These are phyloP conservation scores for Hecatera dysodea DNA, from an alignment of 2,888 invertebrate species.

Conservation along the genomic window DNA sequence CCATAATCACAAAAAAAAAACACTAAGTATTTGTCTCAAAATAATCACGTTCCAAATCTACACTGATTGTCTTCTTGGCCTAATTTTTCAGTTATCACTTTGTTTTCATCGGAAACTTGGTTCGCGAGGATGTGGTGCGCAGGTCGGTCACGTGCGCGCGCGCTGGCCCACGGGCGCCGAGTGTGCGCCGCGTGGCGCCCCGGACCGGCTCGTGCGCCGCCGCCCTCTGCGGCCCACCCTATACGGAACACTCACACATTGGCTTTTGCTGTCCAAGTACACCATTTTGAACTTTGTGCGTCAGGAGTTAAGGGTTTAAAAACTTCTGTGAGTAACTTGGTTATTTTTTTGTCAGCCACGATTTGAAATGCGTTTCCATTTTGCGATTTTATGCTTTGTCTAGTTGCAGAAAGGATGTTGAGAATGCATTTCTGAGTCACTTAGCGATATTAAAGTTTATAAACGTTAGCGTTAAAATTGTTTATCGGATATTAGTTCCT, in stretches of 20 bases:
- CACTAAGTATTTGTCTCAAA: too few relatives aligned
- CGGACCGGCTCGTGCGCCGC: constrained; percentile 79
- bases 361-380: constrained; percentile 41
- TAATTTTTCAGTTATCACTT: constrained; percentile 50
- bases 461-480: constrained; percentile 19
- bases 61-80: constrained; percentile 11
- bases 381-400: constrained; percentile 51
- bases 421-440: constrained; percentile 38
- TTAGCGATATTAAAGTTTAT: constrained; percentile 54
- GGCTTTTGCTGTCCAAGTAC: not conserved
- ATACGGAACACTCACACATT: constrained; percentile 64
- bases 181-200: constrained; percentile 89
- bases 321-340: constrained; percentile 6
- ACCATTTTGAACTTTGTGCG: constrained; percentile 62
- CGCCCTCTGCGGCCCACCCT: constrained; percentile 74
- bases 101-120: constrained; percentile 51
- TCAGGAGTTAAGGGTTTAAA: constrained; percentile 25
- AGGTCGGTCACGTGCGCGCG: constrained; percentile 83
- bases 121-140: constrained; percentile 49
- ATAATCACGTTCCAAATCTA: constrained; percentile 25
- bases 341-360: constrained; percentile 21
- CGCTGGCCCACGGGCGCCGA: constrained; percentile 85
- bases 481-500: constrained; percentile 38
- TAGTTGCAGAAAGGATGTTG: constrained; percentile 19
- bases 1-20: constrained; percentile 73